Percentiles rank a stretch among this genome's conserved stretches.
Conservation (phyloP, 2,113 vertebrate species). For the Tupaia chinensis region DNA sequence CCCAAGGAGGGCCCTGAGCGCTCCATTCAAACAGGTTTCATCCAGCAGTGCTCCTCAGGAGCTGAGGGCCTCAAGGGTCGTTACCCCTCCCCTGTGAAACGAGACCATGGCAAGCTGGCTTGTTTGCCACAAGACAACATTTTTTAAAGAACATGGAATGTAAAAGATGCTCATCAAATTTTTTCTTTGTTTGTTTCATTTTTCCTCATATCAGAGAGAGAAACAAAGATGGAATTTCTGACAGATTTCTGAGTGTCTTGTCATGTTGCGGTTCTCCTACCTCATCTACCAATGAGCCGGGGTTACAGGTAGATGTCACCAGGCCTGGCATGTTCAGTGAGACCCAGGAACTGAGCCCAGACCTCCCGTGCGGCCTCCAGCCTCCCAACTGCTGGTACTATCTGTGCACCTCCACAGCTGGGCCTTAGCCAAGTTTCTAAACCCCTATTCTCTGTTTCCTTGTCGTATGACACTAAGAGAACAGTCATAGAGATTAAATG, state of each 20-base stretch:
- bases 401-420: too few species aligned
- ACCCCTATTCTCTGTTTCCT: background rate
- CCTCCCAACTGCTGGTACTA: too few species aligned
- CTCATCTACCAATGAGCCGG: too few species aligned
- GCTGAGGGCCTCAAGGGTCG: background rate
- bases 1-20: background rate
- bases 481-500: background rate
- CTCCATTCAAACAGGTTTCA: background rate
- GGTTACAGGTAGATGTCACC: too few species aligned
- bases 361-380: too few species aligned
- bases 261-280: too few species aligned
- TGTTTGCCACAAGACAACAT: background rate
- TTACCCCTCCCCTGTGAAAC: background rate
- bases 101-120: background rate
- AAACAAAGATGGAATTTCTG: too few species aligned
- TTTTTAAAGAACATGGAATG: background rate
- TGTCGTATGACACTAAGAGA: constrained; percentile 7
- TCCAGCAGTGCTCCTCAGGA: background rate
- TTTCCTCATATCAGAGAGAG: too few species aligned
- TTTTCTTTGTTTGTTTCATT: too few species aligned
- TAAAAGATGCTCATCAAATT: background rate
- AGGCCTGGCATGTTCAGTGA: too few species aligned
- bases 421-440: background rate
- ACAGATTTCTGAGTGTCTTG: too few species aligned
- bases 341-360: too few species aligned